Evolutionary conservation across 2,113 vertebrate genomes (phyloP), one percentile per base, ranked within the genome.

Genomic region (Chionodraco myersi): DNA sequence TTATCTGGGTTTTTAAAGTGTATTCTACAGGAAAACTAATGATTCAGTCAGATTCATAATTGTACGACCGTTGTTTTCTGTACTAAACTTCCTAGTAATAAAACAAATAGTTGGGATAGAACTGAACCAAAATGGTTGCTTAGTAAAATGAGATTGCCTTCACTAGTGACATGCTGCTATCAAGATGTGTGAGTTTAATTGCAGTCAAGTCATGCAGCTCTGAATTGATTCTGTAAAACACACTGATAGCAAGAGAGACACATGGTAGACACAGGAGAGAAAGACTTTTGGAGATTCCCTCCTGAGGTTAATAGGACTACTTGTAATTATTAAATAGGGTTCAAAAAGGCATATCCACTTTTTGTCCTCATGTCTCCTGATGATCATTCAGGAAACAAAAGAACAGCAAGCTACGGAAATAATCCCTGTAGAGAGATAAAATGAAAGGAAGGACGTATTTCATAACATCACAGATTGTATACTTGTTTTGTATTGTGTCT

Each of bases 351-450:
- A 80, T 62, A 56, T 73, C 44, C 5, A 78, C 47, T 13, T 68
- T 91, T 85, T 86, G 56, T 82, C 6, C 59, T 80, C 68, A 3
- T 16, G 48, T 76, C 54, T 80, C 49, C 4, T 72, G 80, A 77
- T 83, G 70, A 88, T 83, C 69, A 72, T 12, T 11, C 21, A 51
- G 83, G 75, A 75, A 88, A 89, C 81, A 90, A 86, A 82, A 86
- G 63, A 72, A 3, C 5, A 8, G 52, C 47, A 60, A 72, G 82
- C 51, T 79, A 73, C 64, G 79, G 59, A 53, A 72, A 48, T 61
- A 70, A 89, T 87, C 80, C 67, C 67, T 0, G 6, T 30, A 49
- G 70, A 72, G 18, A 63, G 21, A 48, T 56, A 44, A 47, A 51
- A 30, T 61, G 54, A 73, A 85, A 86, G 1, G 23, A 60, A 61